These are phyloP conservation scores for Ceuthmochares aereus DNA, from an alignment of 2,113 vertebrate genomes.

Conservation along the genomic window DNA sequence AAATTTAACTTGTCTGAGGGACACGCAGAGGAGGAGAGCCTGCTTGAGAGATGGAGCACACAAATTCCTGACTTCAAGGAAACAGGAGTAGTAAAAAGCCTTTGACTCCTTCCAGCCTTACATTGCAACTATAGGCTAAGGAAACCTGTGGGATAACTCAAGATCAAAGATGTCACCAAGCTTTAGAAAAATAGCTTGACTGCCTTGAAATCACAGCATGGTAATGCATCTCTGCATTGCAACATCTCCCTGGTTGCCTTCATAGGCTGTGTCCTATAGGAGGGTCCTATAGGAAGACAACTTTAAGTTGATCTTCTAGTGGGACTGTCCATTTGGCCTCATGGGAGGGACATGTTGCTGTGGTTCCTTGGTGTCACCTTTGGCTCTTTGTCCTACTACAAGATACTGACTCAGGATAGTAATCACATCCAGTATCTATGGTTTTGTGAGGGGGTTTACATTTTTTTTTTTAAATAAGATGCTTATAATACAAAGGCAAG, in stretches of 20 bases:
- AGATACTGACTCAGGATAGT: background rate
- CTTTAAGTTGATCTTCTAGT: background rate
- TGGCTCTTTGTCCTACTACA: background rate
- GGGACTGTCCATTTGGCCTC: background rate
- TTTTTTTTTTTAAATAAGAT: background rate
- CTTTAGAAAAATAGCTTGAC: background rate
- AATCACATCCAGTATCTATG: background rate
- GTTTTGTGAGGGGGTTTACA: accelerated
- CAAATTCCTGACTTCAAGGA: background rate
- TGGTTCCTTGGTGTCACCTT: background rate
- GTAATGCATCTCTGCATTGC: background rate
- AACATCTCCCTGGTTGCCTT: background rate
- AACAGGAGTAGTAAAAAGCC: background rate
- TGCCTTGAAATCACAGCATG: background rate
- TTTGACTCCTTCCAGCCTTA: background rate
- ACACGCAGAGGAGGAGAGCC: background rate
- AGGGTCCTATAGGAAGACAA: background rate
- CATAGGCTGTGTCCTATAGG: background rate
- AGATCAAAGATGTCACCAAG: background rate
- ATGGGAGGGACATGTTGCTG: background rate
- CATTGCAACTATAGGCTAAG: background rate
- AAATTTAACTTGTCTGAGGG: background rate
- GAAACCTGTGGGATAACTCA: background rate
- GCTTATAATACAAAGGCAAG: background rate
- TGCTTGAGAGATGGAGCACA: background rate